A percentile compares a stretch with the other conserved stretches of the same genome.
Conservation (phyloP, 2,888 invertebrate species). For the Mesorhabditis belari region DNA sequence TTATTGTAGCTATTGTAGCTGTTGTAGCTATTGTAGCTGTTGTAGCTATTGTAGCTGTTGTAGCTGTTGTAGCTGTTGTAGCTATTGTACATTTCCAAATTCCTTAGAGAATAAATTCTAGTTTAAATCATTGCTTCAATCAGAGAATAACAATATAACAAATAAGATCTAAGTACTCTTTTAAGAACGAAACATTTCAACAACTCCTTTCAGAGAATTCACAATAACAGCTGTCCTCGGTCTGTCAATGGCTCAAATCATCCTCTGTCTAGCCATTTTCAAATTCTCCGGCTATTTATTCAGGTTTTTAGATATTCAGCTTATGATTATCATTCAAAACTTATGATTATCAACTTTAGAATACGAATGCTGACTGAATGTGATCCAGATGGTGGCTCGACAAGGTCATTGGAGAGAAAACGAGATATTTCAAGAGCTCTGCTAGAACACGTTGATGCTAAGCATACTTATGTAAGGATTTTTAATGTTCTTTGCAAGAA, state of each 20-base stretch:
- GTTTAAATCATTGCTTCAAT: not conserved
- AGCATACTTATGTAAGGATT: not conserved
- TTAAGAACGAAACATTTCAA: not conserved
- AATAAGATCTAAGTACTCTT: not conserved
- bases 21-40: no score
- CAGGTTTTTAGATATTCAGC: not conserved
- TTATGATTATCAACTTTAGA: constrained; percentile 11
- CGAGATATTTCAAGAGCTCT: constrained; percentile 29
- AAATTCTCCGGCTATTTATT: not conserved
- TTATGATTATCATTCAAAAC: not conserved
- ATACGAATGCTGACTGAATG: constrained; percentile 17
- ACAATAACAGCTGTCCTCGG: not conserved
- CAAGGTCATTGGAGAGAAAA: constrained; percentile 25
- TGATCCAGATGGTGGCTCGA: constrained; percentile 17
- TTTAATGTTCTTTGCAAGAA: no score
- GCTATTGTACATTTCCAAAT: no score
- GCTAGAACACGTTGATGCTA: constrained; percentile 21
- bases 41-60: no score
- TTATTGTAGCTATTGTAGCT: no score
- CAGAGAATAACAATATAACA: not conserved
- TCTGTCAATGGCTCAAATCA: constrained; percentile 5
- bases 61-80: no score
- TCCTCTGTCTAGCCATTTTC: not conserved
- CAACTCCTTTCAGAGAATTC: not conserved
- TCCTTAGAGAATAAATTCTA: not conserved